Evolutionary conservation across 2,888 invertebrate genomes (phyloP).

Genomic region (Zeuzera pyrina): DNA sequence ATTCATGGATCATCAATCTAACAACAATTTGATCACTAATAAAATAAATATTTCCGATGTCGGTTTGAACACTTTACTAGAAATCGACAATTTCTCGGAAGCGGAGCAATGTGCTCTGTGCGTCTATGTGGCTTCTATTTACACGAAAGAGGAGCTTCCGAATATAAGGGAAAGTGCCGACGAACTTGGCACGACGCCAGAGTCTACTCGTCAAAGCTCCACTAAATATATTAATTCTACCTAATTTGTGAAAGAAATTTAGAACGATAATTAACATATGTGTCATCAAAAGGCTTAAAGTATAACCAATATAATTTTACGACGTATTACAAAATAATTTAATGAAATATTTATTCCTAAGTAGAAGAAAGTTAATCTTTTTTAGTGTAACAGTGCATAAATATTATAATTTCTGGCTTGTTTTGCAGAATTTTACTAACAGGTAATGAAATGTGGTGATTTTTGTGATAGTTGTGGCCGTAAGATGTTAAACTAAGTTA

Average conservation of each 20-base stretch:
- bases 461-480: too few species aligned
- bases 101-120: conserved; percentile 53
- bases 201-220: conserved; percentile 38
- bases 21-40: conserved; percentile 51
- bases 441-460: too few species aligned
- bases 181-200: conserved; percentile 49
- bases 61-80: conserved; percentile 43
- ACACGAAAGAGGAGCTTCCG: conserved; percentile 28
- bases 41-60: conserved; percentile 59
- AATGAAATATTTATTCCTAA: too few species aligned
- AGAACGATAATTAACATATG: conserved; percentile 55
- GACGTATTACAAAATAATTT: conserved; percentile 15
- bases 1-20: conserved; percentile 28
- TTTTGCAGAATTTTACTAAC: too few species aligned
- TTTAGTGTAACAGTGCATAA: too few species aligned
- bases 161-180: conserved; percentile 45
- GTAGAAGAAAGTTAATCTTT: too few species aligned
- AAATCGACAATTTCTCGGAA: conserved; percentile 59
- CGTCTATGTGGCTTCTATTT: too few species aligned
- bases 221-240: conserved; percentile 53
- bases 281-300: conserved; percentile 53
- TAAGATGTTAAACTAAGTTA: conserved; percentile 22
- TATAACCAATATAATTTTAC: conserved; percentile 21
- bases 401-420: too few species aligned
- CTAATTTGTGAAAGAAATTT: conserved; percentile 56